Conservation (phyloP, 2,113 vertebrate genomes). For the Paramormyrops kingsleyae region DNA sequence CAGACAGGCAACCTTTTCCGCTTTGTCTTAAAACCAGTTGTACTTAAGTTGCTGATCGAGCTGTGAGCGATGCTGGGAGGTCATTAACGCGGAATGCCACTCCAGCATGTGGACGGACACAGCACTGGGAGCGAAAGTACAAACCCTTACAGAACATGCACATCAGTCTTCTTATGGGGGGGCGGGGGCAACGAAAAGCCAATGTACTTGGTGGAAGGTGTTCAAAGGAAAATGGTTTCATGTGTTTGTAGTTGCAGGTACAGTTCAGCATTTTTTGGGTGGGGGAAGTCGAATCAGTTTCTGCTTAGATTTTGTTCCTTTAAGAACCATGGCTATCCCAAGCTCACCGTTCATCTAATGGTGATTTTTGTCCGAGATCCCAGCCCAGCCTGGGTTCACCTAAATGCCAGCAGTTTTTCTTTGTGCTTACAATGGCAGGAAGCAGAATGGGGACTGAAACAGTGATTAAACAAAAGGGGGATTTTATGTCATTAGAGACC, state of each 20-base stretch:
- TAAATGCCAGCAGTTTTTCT: background rate
- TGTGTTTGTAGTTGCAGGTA: background rate
- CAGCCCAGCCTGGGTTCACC: background rate
- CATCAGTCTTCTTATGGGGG: background rate
- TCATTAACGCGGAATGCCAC: background rate
- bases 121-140: background rate
- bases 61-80: background rate
- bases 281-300: background rate
- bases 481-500: background rate
- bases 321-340: background rate
- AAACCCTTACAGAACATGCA: background rate
- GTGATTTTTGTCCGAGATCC: background rate
- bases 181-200: background rate
- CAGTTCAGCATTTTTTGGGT: background rate
- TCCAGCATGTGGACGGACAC: background rate
- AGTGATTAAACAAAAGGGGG: background rate
- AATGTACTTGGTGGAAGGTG: background rate
- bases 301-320: background rate
- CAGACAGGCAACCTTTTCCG: background rate
- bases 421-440: background rate
- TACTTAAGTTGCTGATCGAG: background rate
- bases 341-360: background rate
- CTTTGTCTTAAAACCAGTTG: background rate
- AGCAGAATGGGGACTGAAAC: background rate
- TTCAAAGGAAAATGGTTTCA: background rate